Evolutionary conservation across 2,797 vertebrate species (phyloP).

Genomic region (Propithecus perrieri): DNA sequence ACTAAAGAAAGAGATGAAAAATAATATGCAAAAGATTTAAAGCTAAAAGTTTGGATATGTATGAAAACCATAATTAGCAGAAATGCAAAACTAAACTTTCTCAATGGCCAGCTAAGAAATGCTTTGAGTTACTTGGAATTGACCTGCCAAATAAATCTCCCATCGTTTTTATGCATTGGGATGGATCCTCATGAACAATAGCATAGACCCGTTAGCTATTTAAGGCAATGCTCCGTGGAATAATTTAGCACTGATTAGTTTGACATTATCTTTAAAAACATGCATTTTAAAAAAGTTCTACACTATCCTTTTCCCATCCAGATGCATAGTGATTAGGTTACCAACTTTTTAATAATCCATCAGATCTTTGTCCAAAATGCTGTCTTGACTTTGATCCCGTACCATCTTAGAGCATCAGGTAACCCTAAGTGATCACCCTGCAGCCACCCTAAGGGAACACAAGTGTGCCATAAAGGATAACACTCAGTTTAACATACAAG

Average conservation of each 20-base stretch:
- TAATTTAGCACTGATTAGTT: not conserved
- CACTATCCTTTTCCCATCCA: not conserved
- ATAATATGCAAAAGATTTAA: not conserved
- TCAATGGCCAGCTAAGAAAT: not conserved
- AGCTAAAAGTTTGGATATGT: not conserved
- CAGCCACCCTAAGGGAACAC: not conserved
- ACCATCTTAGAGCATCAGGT: not conserved
- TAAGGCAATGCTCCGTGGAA: not conserved
- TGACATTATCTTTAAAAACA: not conserved
- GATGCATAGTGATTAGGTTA: not conserved
- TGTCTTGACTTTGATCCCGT: not conserved
- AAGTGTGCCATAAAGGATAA: not conserved
- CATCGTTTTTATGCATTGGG: rapidly evolving
- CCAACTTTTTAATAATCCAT: not conserved
- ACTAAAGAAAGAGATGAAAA: not conserved
- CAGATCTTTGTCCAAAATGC: not conserved
- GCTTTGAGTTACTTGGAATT: not conserved
- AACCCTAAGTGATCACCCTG: not conserved
- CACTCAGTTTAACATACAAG: not conserved
- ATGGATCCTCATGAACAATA: not conserved
- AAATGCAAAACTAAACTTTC: not conserved
- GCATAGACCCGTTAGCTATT: not conserved
- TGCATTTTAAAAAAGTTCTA: not conserved
- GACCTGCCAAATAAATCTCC: not conserved
- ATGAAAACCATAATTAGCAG: not conserved